Conservation (phyloP, 2,113 vertebrate species). For the Tragelaphus imberbis region DNA sequence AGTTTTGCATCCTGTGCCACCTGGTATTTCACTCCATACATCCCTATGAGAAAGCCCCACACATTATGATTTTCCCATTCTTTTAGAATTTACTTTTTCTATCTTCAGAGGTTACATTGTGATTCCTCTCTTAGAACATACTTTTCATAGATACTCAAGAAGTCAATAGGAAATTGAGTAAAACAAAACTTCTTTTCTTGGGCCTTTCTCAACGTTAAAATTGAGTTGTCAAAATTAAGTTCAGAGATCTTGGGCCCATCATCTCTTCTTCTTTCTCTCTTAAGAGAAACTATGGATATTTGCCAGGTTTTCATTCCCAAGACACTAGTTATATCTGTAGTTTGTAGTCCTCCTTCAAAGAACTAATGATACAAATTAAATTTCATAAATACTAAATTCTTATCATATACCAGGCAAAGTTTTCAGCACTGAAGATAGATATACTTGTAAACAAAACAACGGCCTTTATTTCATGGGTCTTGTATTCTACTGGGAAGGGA, state of each 20-base stretch:
- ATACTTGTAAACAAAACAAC: not conserved
- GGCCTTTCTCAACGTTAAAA: conserved; percentile 2
- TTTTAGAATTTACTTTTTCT: not conserved
- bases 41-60: not conserved
- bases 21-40: not conserved
- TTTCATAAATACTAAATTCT: not conserved
- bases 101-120: not conserved
- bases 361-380: not conserved
- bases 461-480: not conserved
- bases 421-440: not conserved
- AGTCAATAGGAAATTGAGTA: not conserved
- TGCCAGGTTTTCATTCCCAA: not conserved
- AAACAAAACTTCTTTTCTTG: not conserved
- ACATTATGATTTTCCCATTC: not conserved
- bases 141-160: conserved; percentile 1
- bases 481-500: not conserved
- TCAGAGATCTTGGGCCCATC: not conserved
- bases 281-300: not conserved
- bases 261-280: not conserved
- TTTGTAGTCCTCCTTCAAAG: not conserved
- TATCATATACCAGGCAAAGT: not conserved
- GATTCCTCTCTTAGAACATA: conserved; percentile 4
- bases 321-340: not conserved
- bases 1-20: not conserved
- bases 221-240: not conserved